Evolutionary conservation across 2,113 vertebrate genomes (phyloP).

Genomic region (Tichodroma muraria): DNA sequence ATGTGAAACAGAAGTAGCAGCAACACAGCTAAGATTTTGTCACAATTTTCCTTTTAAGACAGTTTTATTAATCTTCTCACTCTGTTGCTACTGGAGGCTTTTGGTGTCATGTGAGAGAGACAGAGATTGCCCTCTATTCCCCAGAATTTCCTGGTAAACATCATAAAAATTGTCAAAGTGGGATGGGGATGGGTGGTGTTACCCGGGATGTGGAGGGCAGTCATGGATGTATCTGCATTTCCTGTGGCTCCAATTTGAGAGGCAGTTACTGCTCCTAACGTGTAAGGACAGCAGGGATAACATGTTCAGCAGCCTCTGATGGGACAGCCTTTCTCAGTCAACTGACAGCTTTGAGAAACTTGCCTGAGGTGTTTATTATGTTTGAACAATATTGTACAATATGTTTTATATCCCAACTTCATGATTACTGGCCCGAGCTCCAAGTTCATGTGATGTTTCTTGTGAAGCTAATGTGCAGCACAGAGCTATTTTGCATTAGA

Average conservation of each 20-base stretch:
- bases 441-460: neutral
- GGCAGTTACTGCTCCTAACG: neutral
- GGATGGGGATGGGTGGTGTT: neutral
- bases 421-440: neutral
- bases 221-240: neutral
- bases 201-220: neutral
- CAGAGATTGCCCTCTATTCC: neutral
- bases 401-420: neutral
- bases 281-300: neutral
- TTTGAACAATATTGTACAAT: conserved; percentile 33
- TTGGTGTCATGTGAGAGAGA: neutral
- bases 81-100: neutral
- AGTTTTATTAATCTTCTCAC: neutral
- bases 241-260: neutral
- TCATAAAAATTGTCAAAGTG: neutral
- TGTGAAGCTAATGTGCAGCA: neutral
- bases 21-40: neutral
- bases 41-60: neutral
- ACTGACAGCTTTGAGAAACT: neutral
- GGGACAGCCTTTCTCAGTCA: neutral
- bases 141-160: neutral
- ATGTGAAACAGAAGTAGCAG: neutral
- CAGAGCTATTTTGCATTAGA: neutral
- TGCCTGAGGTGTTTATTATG: conserved; percentile 20
- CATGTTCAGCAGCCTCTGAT: neutral